Evolutionary conservation across 1,140 invertebrate genomes (phyloP).

Genomic region (Atta texana): DNA sequence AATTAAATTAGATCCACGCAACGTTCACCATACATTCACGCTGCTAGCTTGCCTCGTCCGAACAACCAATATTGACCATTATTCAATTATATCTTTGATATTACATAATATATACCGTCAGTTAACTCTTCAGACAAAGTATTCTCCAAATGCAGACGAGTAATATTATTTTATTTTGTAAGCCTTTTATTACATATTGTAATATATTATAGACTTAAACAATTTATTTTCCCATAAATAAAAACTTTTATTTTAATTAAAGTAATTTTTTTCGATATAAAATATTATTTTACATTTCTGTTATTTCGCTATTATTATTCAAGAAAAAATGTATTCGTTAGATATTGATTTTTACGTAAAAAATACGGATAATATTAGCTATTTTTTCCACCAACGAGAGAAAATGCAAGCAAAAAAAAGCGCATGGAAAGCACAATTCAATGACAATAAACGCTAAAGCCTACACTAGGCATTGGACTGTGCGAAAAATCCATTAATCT

Average conservation of each 20-base stretch:
- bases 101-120: not conserved
- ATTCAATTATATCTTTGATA: conserved; percentile 5
- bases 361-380: not conserved
- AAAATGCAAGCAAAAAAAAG: conserved; percentile 24
- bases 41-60: not conserved
- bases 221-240: not conserved
- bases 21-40: conserved; percentile 24
- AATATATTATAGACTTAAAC: not conserved
- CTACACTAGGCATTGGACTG: not conserved
- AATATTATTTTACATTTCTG: not conserved
- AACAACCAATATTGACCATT: conserved; percentile 21
- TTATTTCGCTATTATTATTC: not conserved
- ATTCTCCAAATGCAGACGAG: not conserved
- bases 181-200: not conserved
- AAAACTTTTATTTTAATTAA: conserved; percentile 19
- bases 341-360: not conserved
- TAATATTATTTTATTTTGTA: conserved; percentile 2
- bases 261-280: not conserved
- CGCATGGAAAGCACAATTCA: not conserved
- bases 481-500: conserved; percentile 54
- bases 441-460: conserved; percentile 29
- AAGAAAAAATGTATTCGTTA: conserved; percentile 2
- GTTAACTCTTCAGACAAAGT: too few species aligned
- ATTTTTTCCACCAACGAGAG: not conserved
- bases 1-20: conserved; percentile 70